Evolutionary conservation across 92 coral and sea anemone genomes (phyloP).

Genomic region (Blastomussa wellsi): DNA sequence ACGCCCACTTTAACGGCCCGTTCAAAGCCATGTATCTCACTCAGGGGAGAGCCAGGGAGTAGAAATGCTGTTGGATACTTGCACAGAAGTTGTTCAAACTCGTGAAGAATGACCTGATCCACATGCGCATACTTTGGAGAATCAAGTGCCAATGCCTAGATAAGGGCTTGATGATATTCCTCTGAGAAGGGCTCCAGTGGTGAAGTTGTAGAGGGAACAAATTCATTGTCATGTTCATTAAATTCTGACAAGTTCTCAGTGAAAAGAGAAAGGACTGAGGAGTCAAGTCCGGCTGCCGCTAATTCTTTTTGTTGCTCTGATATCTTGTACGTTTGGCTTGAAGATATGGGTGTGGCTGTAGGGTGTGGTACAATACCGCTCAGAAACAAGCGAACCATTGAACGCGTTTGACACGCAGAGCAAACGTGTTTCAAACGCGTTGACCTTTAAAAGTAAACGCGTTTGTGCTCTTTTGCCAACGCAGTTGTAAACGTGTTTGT

Average conservation of each 20-base stretch:
- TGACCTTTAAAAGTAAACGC: too few relatives aligned
- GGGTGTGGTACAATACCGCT: too few relatives aligned
- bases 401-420: too few relatives aligned
- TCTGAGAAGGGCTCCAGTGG: constrained; percentile 43
- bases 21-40: neutral
- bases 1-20: neutral
- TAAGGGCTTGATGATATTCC: constrained; percentile 43
- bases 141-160: constrained; percentile 29
- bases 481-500: too few relatives aligned
- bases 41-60: constrained; percentile 15
- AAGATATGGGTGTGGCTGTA: neutral
- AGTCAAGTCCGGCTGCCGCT: constrained; percentile 51
- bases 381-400: too few relatives aligned
- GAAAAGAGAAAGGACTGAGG: constrained; percentile 49
- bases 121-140: constrained; percentile 41
- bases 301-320: constrained; percentile 43
- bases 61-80: constrained; percentile 34
- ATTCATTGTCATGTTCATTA: constrained; percentile 12
- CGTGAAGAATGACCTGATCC: constrained; percentile 8
- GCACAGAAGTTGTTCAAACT: constrained; percentile 27
- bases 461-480: too few relatives aligned
- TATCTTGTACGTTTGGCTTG: constrained; percentile 33
- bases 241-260: constrained; percentile 4
- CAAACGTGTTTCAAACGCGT: too few relatives aligned
- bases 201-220: constrained; percentile 9